Evolutionary conservation across 2,113 vertebrate species (phyloP).

Genomic region (Ceuthmochares aereus): DNA sequence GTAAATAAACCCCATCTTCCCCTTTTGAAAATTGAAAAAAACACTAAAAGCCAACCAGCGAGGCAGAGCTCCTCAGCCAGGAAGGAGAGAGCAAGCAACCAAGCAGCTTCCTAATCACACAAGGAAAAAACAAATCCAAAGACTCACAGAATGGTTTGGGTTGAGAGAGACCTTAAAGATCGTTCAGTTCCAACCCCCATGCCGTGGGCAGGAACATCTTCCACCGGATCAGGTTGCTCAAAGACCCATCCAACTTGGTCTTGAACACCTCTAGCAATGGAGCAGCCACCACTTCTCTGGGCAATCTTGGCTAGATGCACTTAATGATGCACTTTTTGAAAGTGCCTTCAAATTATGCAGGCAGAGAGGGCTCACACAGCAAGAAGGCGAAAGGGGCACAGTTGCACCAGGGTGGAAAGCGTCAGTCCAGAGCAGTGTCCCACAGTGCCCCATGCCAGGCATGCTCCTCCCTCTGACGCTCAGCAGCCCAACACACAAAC

Average conservation of each 20-base stretch:
- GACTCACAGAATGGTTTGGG: too few species aligned
- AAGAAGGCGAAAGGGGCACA: fast-evolving
- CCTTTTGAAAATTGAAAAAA: background rate
- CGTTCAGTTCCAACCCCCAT: too few species aligned
- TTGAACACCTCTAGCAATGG: too few species aligned
- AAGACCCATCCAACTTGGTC: too few species aligned
- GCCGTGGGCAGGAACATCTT: too few species aligned
- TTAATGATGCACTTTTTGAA: too few species aligned
- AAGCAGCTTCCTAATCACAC: background rate
- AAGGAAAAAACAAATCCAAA: background rate
- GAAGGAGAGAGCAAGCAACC: background rate
- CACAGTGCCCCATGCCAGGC: background rate
- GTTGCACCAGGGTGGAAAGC: background rate
- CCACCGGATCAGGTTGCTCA: too few species aligned
- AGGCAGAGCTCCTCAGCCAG: background rate
- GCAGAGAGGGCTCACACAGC: too few species aligned
- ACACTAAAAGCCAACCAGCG: background rate
- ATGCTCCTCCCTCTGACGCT: background rate
- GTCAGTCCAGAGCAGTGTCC: background rate
- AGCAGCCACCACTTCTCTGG: too few species aligned
- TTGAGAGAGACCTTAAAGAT: too few species aligned
- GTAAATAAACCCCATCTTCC: background rate
- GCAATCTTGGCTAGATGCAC: too few species aligned
- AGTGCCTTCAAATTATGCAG: fast-evolving
- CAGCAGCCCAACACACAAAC: background rate